Base-by-base conservation (phyloP, 2,113 vertebrate species). In the Typhlomys cinereus region DNA sequence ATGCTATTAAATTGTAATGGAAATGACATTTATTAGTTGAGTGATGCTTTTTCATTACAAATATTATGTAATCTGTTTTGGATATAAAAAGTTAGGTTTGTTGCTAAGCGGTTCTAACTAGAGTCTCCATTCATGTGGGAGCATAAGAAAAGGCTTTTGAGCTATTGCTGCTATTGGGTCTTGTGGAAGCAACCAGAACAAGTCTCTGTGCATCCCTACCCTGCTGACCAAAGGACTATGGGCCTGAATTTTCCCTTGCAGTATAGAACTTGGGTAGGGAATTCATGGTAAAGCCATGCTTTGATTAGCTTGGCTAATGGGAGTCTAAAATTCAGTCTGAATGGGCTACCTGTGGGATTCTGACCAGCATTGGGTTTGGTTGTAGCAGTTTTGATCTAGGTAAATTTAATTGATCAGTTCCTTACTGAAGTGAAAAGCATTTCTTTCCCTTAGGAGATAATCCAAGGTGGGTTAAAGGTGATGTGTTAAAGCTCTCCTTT, bases 31-130 rank as follows among this genome's bases (percentile, higher is more conserved):
- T 97, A 95, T 87, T 0, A 5, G 82, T 87, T 74, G 75, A 92
- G 34, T 90, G 92, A 96, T 90, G 66, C 41, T 97, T 98, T n/a
- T 96, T 96, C 98, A 97, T 98, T 97, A 90, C 27, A 96, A 96
- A 97, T 93, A 74, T 96, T 97, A 82, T 96, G 93, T 93, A 95
- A 97, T 95, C 91, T 96, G 15, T 70, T 97, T 97, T 95, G 94
- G 74, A 96, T 94, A 79, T 71, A 96, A 97, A 98, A 98, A 93
- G 94, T 98, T 97, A 97, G 82, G 70, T 90, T 74, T 96, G 94
- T 95, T 94, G n/a, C n/a, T n/a, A n/a, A n/a, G n/a, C n/a, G n/a
- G n/a, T n/a, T n/a, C n/a, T n/a, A n/a, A n/a, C n/a, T n/a, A n/a
- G n/a, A n/a, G n/a, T 21, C 3, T 50, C 44, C 0, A 1, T 73